phyloP scores from a whole-genome alignment of 2,888 invertebrate species.

The Leucania comma region DNA sequence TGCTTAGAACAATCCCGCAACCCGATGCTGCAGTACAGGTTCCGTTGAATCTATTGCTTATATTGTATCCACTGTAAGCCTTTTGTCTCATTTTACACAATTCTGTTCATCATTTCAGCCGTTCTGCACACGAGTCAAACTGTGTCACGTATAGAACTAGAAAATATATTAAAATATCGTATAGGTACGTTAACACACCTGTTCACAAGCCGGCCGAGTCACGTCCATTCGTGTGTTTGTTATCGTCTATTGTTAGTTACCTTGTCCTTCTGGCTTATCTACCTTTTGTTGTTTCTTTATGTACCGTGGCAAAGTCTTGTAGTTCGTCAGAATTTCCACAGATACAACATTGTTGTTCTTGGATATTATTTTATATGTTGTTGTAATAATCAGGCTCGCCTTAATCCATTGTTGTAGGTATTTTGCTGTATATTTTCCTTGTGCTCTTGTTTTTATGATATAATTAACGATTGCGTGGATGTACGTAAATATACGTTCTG shows the following conservation, averaged over 20 bases:
- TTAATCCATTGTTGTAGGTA: slow-evolving; percentile 18
- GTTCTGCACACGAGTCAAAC: background rate
- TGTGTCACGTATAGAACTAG: background rate
- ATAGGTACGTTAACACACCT: slow-evolving; percentile 8
- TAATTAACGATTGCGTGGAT: background rate
- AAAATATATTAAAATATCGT: background rate
- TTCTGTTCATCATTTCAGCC: background rate
- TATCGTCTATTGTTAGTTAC: slow-evolving; percentile 1
- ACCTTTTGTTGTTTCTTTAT: slow-evolving; percentile 6
- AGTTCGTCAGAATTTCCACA: slow-evolving; percentile 34
- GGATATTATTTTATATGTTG: slow-evolving; percentile 33
- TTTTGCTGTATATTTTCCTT: slow-evolving; percentile 14
- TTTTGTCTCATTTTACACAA: background rate
- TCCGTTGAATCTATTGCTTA: background rate
- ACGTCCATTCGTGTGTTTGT: background rate
- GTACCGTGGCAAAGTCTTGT: slow-evolving; percentile 19
- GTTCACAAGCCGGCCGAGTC: slow-evolving; percentile 4
- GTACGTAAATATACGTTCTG: background rate
- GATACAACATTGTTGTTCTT: slow-evolving; percentile 23
- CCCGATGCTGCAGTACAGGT: background rate
- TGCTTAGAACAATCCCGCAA: too few relatives aligned
- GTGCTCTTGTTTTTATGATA: background rate
- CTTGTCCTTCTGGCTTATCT: slow-evolving; percentile 22
- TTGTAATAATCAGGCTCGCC: slow-evolving; percentile 19
- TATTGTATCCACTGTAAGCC: background rate